phyloP scores from a whole-genome alignment of 2,113 vertebrate genomes.

The Rissa tridactyla region DNA sequence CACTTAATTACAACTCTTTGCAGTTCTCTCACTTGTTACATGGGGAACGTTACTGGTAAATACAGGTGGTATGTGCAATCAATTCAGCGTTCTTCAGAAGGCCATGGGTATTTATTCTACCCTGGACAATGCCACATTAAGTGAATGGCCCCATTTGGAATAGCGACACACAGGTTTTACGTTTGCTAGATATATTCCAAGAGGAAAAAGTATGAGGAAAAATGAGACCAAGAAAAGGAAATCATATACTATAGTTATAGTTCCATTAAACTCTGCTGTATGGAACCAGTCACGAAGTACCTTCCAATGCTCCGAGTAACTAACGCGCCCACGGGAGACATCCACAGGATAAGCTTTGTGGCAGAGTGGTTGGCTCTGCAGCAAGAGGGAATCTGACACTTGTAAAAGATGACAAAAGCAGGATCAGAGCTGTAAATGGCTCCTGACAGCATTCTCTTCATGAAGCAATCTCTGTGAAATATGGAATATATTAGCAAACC shows the following conservation, averaged over 20 bases:
- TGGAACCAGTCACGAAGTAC: background rate
- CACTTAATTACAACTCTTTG: background rate
- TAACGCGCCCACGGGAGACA: background rate
- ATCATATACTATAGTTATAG: background rate
- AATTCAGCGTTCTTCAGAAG: background rate
- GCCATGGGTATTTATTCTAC: background rate
- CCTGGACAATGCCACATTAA: background rate
- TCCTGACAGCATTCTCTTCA: slow-evolving; percentile 20
- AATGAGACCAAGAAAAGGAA: slow-evolving; percentile 34
- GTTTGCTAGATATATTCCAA: background rate
- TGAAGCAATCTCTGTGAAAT: background rate
- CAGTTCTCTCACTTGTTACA: background rate
- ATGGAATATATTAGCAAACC: slow-evolving; percentile 34
- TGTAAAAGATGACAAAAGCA: background rate
- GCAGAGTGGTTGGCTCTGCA: background rate
- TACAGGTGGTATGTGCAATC: background rate
- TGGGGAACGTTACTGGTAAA: background rate
- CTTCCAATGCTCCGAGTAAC: background rate
- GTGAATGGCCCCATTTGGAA: background rate
- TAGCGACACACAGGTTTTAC: background rate
- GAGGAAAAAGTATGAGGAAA: background rate
- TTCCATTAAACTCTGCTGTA: background rate
- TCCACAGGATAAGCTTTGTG: background rate
- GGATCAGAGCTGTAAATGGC: background rate
- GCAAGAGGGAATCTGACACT: background rate